These are phyloP conservation scores for Himantopus leucocephalus DNA, from an alignment of 2,113 vertebrate genomes.

Conservation along the genomic window DNA sequence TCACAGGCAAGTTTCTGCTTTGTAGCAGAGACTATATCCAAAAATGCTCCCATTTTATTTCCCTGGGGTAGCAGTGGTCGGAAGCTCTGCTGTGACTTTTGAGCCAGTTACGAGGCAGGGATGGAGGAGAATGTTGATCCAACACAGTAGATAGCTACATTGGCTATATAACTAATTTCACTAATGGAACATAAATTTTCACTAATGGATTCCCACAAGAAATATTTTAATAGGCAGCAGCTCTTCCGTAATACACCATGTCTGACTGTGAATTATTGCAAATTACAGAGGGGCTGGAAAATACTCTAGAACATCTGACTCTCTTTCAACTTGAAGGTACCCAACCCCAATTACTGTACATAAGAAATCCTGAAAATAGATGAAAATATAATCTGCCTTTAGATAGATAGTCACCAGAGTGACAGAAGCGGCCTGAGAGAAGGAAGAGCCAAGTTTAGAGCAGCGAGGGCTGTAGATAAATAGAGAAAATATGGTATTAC, in stretches of 20 bases:
- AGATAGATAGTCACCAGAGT: background rate
- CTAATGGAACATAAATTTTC: slow-evolving; percentile 28
- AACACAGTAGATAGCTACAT: background rate
- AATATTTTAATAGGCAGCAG: background rate
- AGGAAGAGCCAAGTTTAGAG: background rate
- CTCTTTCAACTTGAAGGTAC: background rate
- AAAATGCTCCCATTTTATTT: background rate
- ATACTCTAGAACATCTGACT: background rate
- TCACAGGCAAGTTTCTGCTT: background rate
- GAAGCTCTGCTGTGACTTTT: background rate
- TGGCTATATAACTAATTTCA: background rate
- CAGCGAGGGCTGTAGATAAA: background rate
- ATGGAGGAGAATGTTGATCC: background rate
- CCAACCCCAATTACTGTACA: background rate
- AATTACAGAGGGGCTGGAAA: background rate
- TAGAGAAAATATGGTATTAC: background rate
- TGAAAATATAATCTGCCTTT: background rate
- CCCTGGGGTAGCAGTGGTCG: background rate
- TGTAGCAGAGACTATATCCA: background rate
- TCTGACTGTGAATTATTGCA: background rate
- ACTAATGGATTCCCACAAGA: background rate
- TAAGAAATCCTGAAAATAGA: background rate
- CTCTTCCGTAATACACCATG: background rate
- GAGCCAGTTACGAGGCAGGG: background rate
- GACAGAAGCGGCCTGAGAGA: background rate